Evolutionary conservation across 2,888 invertebrate genomes (phyloP).

Genomic region (Eristalinus aeneus): DNA sequence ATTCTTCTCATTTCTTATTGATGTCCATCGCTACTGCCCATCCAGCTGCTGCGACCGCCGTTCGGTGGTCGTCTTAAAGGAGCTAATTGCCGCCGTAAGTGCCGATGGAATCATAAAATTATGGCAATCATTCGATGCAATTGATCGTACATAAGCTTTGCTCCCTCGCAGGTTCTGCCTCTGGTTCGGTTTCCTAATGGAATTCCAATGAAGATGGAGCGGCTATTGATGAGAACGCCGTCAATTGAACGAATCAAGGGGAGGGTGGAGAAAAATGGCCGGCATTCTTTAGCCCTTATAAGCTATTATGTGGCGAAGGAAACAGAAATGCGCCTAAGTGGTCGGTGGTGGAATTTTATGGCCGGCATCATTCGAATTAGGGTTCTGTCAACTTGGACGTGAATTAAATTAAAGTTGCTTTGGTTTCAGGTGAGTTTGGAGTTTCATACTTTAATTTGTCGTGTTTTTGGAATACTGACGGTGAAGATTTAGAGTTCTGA

Average conservation of each 20-base stretch:
- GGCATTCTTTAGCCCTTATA: slow-evolving; percentile 23
- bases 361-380: not conserved
- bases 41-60: not conserved
- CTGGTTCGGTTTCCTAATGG: not conserved
- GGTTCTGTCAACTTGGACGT: not conserved
- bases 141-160: slow-evolving; percentile 49
- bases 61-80: not conserved
- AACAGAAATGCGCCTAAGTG: slow-evolving; percentile 6
- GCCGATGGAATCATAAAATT: slow-evolving; percentile 49
- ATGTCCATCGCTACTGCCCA: not conserved
- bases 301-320: slow-evolving; percentile 26
- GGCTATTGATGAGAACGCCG: not conserved
- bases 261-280: not conserved
- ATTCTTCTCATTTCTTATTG: not conserved
- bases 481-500: too few species aligned
- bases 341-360: not conserved
- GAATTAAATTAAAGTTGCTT: not conserved
- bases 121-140: slow-evolving; percentile 66
- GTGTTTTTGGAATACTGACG: too few species aligned
- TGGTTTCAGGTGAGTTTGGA: not conserved
- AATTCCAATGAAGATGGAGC: slow-evolving; percentile 17
- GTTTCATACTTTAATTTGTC: too few species aligned
- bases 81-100: slow-evolving; percentile 60
- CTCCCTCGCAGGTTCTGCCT: not conserved
- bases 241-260: not conserved